These are phyloP conservation scores for Cyanoderma ruficeps DNA, from an alignment of 2,113 vertebrate species.

Conservation along the genomic window DNA sequence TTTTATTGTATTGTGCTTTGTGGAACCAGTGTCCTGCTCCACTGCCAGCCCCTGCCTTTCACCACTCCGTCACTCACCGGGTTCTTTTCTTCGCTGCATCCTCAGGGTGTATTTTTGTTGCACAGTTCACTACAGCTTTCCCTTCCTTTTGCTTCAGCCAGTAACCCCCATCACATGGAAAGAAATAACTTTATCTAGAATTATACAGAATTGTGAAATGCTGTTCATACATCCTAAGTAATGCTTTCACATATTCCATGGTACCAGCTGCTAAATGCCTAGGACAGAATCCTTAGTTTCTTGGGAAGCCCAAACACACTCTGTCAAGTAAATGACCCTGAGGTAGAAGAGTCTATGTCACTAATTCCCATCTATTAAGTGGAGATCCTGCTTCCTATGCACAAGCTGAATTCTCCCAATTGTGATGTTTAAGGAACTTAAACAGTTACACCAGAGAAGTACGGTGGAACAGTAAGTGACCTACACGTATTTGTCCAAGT, in stretches of 20 bases:
- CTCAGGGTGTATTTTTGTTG: background rate
- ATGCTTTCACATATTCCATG: background rate
- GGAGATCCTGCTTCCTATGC: background rate
- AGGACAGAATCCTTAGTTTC: background rate
- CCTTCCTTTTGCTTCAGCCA: background rate
- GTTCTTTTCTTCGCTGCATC: background rate
- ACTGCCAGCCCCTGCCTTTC: background rate
- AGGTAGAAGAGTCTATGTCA: background rate
- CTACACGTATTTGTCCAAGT: background rate
- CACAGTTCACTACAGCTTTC: background rate
- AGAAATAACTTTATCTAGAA: too few species aligned
- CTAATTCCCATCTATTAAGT: background rate
- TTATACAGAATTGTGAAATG: background rate
- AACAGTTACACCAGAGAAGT: background rate
- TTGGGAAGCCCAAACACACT: background rate
- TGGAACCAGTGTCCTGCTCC: background rate
- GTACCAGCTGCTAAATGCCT: background rate
- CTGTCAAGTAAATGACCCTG: background rate
- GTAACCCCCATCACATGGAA: background rate
- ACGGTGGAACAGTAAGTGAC: background rate
- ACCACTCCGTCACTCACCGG: accelerated
- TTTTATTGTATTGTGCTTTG: background rate
- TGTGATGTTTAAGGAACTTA: background rate
- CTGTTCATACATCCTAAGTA: background rate
- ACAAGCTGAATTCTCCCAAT: background rate